Percentiles rank a stretch among this genome's conserved stretches.
Conservation (phyloP, 2,113 vertebrate species). For the Oreotrochilus melanogaster region DNA sequence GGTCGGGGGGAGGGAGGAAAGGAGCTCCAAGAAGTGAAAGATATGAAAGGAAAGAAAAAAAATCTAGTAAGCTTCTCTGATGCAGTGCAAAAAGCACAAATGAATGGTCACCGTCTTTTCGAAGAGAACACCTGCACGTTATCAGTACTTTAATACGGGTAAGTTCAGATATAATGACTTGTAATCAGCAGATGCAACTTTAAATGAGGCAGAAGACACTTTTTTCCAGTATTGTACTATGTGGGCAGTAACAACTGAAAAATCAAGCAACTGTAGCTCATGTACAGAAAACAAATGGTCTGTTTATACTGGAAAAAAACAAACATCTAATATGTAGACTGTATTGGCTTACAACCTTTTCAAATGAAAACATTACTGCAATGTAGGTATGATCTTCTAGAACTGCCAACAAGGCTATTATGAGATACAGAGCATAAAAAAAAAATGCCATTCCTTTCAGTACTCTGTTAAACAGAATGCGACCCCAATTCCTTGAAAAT, state of each 20-base stretch:
- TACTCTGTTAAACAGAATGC: background rate
- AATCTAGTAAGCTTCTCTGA: background rate
- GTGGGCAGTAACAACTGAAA: constrained; percentile 1
- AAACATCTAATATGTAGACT: background rate
- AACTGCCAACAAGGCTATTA: constrained; percentile 2
- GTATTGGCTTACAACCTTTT: background rate
- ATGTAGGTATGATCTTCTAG: background rate
- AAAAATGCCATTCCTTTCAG: background rate
- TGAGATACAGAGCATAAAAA: background rate
- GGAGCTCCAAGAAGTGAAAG: no score
- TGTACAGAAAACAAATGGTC: background rate
- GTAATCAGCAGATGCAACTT: background rate
- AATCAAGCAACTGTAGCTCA: background rate
- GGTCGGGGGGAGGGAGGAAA: background rate
- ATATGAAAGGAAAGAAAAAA: background rate
- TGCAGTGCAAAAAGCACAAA: background rate
- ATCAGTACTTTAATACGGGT: background rate
- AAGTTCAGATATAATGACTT: background rate
- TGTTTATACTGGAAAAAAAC: background rate
- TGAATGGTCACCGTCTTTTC: background rate
- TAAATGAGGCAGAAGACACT: background rate
- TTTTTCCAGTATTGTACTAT: background rate
- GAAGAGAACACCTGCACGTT: background rate
- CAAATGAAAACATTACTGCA: constrained; percentile 9
- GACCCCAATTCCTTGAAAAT: constrained; percentile 30